These are phyloP conservation scores for Rhagonycha lutea DNA, from an alignment of 2,888 invertebrate species.

Conservation along the genomic window DNA sequence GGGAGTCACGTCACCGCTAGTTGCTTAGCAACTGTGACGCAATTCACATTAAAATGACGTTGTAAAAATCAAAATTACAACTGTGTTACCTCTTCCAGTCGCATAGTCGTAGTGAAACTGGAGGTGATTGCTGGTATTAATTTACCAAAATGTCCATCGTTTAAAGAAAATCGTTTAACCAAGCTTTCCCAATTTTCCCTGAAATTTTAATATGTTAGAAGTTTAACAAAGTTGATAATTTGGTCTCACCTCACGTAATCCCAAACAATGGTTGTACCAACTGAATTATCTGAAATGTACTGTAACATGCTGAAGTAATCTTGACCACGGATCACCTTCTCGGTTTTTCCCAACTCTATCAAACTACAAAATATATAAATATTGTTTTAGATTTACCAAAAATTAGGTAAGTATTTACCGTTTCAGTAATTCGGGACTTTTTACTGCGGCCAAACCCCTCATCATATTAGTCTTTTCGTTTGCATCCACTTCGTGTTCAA, in stretches of 20 bases:
- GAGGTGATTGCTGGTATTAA: slow-evolving; percentile 72
- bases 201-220: slow-evolving; percentile 29
- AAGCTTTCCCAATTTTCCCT: slow-evolving; percentile 76
- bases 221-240: neutral
- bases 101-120: slow-evolving; percentile 69
- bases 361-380: slow-evolving; percentile 60
- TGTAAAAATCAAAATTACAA: neutral
- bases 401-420: slow-evolving; percentile 57
- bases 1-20: neutral
- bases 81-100: slow-evolving; percentile 70
- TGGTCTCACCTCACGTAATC: slow-evolving; percentile 68
- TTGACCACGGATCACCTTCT: slow-evolving; percentile 76
- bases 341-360: slow-evolving; percentile 62
- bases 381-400: neutral
- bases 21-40: neutral
- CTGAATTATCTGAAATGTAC: slow-evolving; percentile 72
- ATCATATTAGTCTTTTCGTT: slow-evolving; percentile 78
- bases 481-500: slow-evolving; percentile 73
- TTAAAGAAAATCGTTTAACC: slow-evolving; percentile 78
- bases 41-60: neutral
- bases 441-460: slow-evolving; percentile 70
- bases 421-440: slow-evolving; percentile 66
- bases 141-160: slow-evolving; percentile 80
- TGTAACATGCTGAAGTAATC: slow-evolving; percentile 78
- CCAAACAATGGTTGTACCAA: slow-evolving; percentile 80